Conservation (phyloP, 2,888 invertebrate species). For the Slavum lentiscoides region DNA sequence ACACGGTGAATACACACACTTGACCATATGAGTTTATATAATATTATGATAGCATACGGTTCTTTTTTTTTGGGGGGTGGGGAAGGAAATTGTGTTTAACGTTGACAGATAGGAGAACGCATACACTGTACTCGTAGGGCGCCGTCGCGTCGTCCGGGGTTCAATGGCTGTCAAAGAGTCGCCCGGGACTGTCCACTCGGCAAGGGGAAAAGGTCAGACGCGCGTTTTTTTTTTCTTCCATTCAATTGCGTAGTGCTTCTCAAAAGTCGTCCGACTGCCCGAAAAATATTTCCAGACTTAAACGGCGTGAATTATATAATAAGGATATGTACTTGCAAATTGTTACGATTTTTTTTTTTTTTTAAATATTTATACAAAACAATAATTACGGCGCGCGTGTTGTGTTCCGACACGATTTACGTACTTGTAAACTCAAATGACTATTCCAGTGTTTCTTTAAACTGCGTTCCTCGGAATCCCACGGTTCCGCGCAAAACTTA, state of each 20-base stretch:
- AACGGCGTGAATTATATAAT: background rate
- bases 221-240: background rate
- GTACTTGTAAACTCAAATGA: too few species aligned
- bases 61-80: background rate
- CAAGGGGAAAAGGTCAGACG: conserved; percentile 35
- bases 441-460: too few species aligned
- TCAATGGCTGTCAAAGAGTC: conserved; percentile 39
- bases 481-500: too few species aligned
- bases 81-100: conserved; percentile 18
- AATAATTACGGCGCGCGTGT: too few species aligned
- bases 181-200: conserved; percentile 21
- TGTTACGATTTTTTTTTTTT: too few species aligned
- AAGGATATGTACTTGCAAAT: background rate
- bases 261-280: conserved; percentile 1
- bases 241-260: background rate
- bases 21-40: background rate
- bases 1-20: background rate
- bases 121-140: too few species aligned
- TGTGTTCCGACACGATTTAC: too few species aligned
- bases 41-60: background rate
- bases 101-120: background rate
- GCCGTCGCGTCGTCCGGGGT: too few species aligned
- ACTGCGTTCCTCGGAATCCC: too few species aligned
- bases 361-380: too few species aligned
- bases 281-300: background rate